Percentiles rank a stretch among this genome's conserved stretches.
Conservation (phyloP, 2,888 invertebrate species). For the Fragum sueziense region DNA sequence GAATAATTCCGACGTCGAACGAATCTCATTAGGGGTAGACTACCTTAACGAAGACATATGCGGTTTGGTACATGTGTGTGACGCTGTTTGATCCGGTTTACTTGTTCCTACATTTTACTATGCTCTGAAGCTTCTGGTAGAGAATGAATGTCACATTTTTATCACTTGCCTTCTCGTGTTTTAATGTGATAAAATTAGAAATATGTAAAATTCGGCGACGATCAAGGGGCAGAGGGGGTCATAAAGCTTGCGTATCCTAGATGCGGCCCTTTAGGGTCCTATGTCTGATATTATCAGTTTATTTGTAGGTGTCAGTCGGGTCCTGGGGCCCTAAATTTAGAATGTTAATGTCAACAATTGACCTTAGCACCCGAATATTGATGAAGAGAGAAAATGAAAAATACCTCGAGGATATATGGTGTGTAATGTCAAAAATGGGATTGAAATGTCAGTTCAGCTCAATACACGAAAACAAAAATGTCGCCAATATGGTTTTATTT, state of each 20-base stretch:
- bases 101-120: no score
- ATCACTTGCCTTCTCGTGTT: no score
- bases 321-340: background rate
- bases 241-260: background rate
- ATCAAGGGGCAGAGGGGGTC: background rate
- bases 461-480: constrained; percentile 6
- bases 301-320: constrained; percentile 7
- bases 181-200: background rate
- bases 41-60: no score
- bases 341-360: constrained; percentile 13
- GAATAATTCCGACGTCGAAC: no score
- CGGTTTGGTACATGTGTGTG: no score
- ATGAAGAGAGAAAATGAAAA: background rate
- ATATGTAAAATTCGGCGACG: background rate
- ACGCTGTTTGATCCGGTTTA: no score
- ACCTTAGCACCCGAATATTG: background rate
- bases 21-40: no score
- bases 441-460: constrained; percentile 14
- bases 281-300: constrained; percentile 3
- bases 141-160: no score
- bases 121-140: no score
- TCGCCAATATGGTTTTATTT: no score
- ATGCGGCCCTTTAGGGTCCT: constrained; percentile 1
- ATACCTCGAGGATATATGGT: background rate
- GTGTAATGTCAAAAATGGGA: constrained; percentile 12